phyloP scores from a whole-genome alignment of 2,888 invertebrate species.

The Argyra leucocephala region DNA sequence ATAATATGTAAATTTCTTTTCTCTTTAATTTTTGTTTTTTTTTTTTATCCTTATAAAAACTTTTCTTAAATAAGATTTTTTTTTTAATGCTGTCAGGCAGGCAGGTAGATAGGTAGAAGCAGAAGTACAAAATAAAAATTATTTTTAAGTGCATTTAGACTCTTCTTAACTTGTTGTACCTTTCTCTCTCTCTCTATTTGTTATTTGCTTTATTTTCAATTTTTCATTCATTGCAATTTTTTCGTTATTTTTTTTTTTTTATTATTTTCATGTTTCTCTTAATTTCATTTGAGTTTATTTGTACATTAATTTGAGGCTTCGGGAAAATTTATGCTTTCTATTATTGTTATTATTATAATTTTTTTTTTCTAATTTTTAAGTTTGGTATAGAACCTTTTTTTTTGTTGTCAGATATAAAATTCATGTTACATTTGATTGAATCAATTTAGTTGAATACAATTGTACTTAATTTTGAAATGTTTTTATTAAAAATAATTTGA shows the following conservation, averaged over 20 bases:
- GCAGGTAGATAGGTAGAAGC: too few relatives aligned
- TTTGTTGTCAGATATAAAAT: too few relatives aligned
- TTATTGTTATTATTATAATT: not conserved
- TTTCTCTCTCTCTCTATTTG: not conserved
- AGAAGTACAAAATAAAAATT: not conserved
- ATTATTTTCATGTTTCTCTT: not conserved
- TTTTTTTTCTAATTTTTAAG: not conserved
- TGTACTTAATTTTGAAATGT: too few relatives aligned
- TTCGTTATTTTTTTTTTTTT: not conserved
- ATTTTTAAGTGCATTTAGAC: not conserved
- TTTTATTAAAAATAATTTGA: too few relatives aligned
- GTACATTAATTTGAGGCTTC: not conserved
- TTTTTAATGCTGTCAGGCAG: too few relatives aligned
- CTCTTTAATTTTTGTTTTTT: not conserved
- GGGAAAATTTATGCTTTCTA: not conserved
- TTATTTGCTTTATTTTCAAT: not conserved
- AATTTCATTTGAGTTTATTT: constrained; percentile 1
- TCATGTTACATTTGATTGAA: too few relatives aligned
- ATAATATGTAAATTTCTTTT: not conserved
- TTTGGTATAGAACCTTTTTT: too few relatives aligned
- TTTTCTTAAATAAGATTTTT: too few relatives aligned
- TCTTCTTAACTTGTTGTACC: too few relatives aligned
- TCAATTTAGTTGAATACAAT: too few relatives aligned
- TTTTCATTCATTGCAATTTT: not conserved
- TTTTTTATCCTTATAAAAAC: too few relatives aligned